phyloP scores from a whole-genome alignment of 1,140 invertebrate species.

The Amphibalanus amphitrite region DNA sequence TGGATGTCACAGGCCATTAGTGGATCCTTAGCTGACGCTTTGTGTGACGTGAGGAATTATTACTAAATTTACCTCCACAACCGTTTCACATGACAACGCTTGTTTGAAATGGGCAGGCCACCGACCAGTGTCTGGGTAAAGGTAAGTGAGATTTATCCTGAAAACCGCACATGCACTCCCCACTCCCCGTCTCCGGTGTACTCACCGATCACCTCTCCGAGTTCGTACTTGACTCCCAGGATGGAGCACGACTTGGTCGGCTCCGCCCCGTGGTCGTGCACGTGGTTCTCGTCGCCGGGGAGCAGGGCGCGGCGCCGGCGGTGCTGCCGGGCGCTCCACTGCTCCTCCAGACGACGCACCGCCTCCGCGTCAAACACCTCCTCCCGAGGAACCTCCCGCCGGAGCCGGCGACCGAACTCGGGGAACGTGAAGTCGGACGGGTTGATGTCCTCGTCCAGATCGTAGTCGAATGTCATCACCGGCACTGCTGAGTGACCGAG shows the following conservation, averaged over 20 bases:
- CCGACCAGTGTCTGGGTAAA: too few species aligned
- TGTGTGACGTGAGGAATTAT: too few species aligned
- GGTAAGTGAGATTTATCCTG: too few species aligned
- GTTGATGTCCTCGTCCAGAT: background rate
- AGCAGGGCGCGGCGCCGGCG: background rate
- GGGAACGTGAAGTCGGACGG: background rate
- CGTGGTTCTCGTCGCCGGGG: slow-evolving; percentile 10
- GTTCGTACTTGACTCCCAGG: slow-evolving; percentile 20
- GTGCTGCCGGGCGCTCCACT: background rate
- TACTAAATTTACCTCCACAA: too few species aligned
- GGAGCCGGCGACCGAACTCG: background rate
- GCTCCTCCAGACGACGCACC: background rate
- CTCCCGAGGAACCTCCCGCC: background rate
- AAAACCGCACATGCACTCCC: too few species aligned
- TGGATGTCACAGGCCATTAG: too few species aligned
- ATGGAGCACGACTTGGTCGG: slow-evolving; percentile 20
- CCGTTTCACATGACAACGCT: too few species aligned
- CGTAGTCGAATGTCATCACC: background rate
- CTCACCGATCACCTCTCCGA: slow-evolving; percentile 22
- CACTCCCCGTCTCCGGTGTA: background rate
- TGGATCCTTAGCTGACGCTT: too few species aligned
- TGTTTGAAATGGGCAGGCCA: too few species aligned
- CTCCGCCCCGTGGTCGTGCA: slow-evolving; percentile 11
- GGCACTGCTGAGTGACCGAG: background rate
- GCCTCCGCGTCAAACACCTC: background rate